Base-by-base conservation (phyloP, 2,888 invertebrate genomes). In the Tortricodes alternella region DNA sequence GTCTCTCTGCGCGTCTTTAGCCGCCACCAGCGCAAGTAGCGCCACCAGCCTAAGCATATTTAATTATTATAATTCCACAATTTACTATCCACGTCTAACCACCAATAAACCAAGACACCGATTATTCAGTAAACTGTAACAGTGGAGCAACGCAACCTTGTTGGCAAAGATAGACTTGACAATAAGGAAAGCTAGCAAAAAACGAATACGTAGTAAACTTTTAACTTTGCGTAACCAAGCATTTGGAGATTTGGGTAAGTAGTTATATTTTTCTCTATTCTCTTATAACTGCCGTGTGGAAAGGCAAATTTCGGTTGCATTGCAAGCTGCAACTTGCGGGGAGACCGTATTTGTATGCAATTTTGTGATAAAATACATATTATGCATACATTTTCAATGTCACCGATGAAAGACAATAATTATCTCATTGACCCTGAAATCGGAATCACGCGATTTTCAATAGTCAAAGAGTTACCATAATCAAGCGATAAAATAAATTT, bases 151-250 rank as follows among this genome's bases (percentile, higher is more conserved):
- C 48, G 41, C 37, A 43, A 38, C 56, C 56, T 56, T 55, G 55
- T 32, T 19, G 3, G 21, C 29, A 1, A 39, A 39, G 41, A 21
- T 19, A 34, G 46, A 43, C 41, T 49, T 35, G 38, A 19, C 43
- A 49, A 27, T n/a, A n/a, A n/a, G n/a, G 55, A 56, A 56, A 56
- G 56, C 44, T 38, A 32, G 37, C 50, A 56, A 56, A 56, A 56
- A 56, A 56, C 29, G 19, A 44, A 43, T 55, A 24, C 15, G 35
- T 39, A 38, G 38, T 19, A 41, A 43, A 50, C 49, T 56, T 56
- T 56, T 43, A 56, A 50, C 16, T 50, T 56, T 43, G 29, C 56
- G 34, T 37, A 56, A 56, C 50, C 41, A 21, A n/a, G n/a, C n/a
- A n/a, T n/a, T n/a, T n/a, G n/a, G n/a, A n/a, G n/a, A n/a, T n/a